These are phyloP conservation scores for Ectobius pallidus DNA, from an alignment of 2,888 invertebrate species.

Conservation along the genomic window DNA sequence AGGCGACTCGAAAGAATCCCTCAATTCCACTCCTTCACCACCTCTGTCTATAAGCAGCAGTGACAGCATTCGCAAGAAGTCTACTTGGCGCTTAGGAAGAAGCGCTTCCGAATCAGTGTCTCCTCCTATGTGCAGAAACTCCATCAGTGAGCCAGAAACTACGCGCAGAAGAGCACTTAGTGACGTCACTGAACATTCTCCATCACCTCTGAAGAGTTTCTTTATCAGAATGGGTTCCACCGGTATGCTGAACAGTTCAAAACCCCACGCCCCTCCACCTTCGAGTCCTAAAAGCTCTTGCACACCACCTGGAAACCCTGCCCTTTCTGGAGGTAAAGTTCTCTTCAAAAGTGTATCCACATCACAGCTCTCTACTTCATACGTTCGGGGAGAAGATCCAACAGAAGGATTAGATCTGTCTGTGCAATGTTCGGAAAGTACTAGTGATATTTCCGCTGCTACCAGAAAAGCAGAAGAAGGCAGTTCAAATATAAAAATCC, in stretches of 20 bases:
- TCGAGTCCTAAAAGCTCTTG: slow-evolving; percentile 47
- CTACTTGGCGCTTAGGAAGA: slow-evolving; percentile 41
- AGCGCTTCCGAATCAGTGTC: slow-evolving; percentile 34
- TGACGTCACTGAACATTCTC: slow-evolving; percentile 51
- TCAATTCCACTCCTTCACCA: slow-evolving; percentile 27
- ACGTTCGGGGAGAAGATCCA: slow-evolving; percentile 79
- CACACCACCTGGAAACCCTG: slow-evolving; percentile 15
- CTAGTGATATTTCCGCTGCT: background rate
- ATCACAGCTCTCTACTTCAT: slow-evolving; percentile 59
- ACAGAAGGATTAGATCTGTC: slow-evolving; percentile 74
- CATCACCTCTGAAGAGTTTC: slow-evolving; percentile 73
- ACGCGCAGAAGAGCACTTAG: slow-evolving; percentile 6
- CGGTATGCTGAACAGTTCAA: slow-evolving; percentile 66
- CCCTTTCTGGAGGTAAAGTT: slow-evolving; percentile 14
- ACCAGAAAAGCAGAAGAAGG: background rate
- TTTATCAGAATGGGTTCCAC: slow-evolving; percentile 79
- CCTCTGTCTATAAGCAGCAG: slow-evolving; percentile 44
- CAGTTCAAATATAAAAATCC: background rate
- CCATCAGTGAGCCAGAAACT: slow-evolving; percentile 7
- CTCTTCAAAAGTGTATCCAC: slow-evolving; percentile 80
- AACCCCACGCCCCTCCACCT: slow-evolving; percentile 44
- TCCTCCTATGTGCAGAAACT: background rate
- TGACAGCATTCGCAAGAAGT: slow-evolving; percentile 43
- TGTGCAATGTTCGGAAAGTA: slow-evolving; percentile 21
- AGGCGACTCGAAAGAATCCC: slow-evolving; percentile 47